Conservation (phyloP, 2,888 invertebrate genomes). For the Melolontha melolontha region DNA sequence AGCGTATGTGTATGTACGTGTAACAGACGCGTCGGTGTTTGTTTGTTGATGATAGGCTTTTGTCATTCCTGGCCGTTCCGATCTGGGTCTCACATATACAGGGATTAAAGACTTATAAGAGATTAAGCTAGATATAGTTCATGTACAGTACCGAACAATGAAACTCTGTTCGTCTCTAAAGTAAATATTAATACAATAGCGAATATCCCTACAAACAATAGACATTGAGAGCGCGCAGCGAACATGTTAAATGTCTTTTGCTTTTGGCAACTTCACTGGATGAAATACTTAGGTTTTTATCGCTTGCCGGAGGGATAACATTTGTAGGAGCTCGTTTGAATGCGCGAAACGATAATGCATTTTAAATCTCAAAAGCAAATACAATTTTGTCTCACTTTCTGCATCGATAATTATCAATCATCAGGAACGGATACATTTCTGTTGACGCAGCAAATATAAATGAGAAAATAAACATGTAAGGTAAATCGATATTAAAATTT, state of each 20-base stretch:
- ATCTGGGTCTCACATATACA: constrained; percentile 10
- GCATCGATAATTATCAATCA: background rate
- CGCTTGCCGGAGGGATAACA: constrained; percentile 11
- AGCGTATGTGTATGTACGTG: no score
- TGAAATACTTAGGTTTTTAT: constrained; percentile 5
- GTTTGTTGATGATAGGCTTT: constrained; percentile 6
- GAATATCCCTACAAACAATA: constrained; percentile 11
- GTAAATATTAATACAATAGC: constrained; percentile 25
- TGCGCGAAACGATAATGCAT: constrained; percentile 10
- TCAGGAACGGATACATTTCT: constrained; percentile 3
- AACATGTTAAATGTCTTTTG: constrained; percentile 9
- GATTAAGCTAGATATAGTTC: constrained; percentile 4
- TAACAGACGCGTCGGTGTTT: background rate
- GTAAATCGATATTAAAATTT: background rate
- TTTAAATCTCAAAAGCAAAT: constrained; percentile 8
- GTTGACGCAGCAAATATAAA: background rate
- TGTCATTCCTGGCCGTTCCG: constrained; percentile 6
- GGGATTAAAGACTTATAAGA: constrained; percentile 18
- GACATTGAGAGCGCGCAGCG: background rate
- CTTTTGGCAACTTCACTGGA: constrained; percentile 3
- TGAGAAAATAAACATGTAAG: background rate
- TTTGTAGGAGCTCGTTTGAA: constrained; percentile 5
- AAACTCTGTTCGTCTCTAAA: background rate
- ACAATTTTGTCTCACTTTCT: constrained; percentile 1
- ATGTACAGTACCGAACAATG: constrained; percentile 16